Evolutionary conservation across 2,888 invertebrate genomes (phyloP), one percentile per base, ranked within the genome.

Genomic region (Embidobia sp.): DNA sequence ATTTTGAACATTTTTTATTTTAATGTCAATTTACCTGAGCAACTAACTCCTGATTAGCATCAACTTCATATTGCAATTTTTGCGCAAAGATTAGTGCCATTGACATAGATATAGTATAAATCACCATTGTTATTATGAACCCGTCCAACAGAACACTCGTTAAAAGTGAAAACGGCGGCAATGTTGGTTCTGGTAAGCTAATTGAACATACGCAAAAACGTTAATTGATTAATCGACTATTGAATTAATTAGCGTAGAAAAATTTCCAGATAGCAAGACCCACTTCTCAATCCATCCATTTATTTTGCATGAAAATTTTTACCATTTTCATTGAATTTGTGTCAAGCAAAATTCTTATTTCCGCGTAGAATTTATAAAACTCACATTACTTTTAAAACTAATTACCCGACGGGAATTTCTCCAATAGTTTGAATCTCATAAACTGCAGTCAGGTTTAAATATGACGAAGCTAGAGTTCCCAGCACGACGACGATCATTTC

Each of bases 371-470:
- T n/a, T n/a, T n/a, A n/a, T n/a, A n/a, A n/a, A n/a, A n/a, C n/a
- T n/a, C n/a, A n/a, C n/a, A n/a, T n/a, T 40, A 49, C 11, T 18
- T 31, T 3, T 26, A 15, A 55, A 19, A 18, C 13, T 18, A 87
- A 92, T 92, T 90, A 96, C 96, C 97, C 97, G 22, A 94, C 94
- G 64, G 97, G 96, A 85, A 97, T 95, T 69, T 93, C 87, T 5
- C 95, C 95, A 2, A 97, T 94, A 2, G 93, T 91, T 1, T 90
- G 90, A 31, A 97, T 91, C 0, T 92, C 90, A 86, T 93, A 95
- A 0, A 86, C 85, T 1, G 89, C 90, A 8, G 92, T 87, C 2
- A 97, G 90, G 15, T 92, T 89, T 26, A 91, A 89, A 82, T 91
- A 93, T 79, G 92, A 91, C 0, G 96, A 95, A 1, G 92, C 90